Conservation (phyloP, 2,113 vertebrate genomes). For the Pseudorhombus dupliciocellatus region DNA sequence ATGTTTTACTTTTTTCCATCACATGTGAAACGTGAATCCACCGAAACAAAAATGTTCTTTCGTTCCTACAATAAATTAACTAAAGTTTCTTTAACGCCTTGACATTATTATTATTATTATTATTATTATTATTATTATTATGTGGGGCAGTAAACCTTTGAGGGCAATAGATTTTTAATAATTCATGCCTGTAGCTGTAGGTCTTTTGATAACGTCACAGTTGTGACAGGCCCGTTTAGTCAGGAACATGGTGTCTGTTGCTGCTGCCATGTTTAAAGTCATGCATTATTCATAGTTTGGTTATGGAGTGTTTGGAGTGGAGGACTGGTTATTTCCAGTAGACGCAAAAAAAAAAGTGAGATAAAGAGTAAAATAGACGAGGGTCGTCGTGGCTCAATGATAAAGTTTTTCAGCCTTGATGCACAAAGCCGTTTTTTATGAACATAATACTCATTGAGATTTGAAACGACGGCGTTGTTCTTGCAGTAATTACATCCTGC, state of each 20-base stretch:
- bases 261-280: conserved; percentile 60
- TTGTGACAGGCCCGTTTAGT: conserved; percentile 78
- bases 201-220: conserved; percentile 73
- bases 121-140: conserved; percentile 34
- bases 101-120: conserved; percentile 57
- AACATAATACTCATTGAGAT: conserved; percentile 16
- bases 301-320: conserved; percentile 66
- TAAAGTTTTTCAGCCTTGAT: conserved; percentile 33
- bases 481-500: conserved; percentile 20
- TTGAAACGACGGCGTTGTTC: conserved; percentile 4
- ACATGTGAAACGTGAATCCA: conserved; percentile 83
- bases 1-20: conserved; percentile 75
- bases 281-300: conserved; percentile 77
- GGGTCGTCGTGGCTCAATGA: conserved; percentile 15
- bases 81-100: conserved; percentile 79
- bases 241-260: conserved; percentile 66
- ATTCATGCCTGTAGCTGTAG: conserved; percentile 65
- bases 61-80: conserved; percentile 84
- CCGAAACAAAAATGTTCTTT: conserved; percentile 78
- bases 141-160: conserved; percentile 20
- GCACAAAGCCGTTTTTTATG: background rate
- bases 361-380: conserved; percentile 42
- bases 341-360: conserved; percentile 48
- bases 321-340: conserved; percentile 65
- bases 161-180: conserved; percentile 54